A percentile compares a stretch with the other conserved stretches of the same genome.
Evolutionary conservation across 2,888 invertebrate species (phyloP).

Genomic region (Protodeltote pygarga): DNA sequence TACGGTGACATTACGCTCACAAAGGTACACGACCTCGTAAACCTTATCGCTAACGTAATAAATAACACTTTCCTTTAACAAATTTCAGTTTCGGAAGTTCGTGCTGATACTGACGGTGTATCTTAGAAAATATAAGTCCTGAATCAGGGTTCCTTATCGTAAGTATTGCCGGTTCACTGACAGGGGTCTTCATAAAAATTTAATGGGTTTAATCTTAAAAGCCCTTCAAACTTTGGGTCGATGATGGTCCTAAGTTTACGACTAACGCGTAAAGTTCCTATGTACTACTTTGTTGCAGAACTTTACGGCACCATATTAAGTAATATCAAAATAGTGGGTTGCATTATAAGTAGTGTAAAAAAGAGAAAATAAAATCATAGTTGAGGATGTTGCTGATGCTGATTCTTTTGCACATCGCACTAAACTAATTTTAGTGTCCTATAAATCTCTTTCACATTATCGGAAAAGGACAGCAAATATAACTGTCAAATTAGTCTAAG

Average conservation of each 20-base stretch:
- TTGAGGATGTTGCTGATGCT: no score
- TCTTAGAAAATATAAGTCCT: constrained; percentile 56
- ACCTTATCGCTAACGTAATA: constrained; percentile 49
- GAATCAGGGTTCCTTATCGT: constrained; percentile 66
- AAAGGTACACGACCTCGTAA: constrained; percentile 46
- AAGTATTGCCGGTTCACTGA: constrained; percentile 66
- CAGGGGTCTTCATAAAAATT: constrained; percentile 79
- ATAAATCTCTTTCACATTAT: no score
- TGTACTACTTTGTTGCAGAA: constrained; percentile 59
- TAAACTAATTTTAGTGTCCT: no score
- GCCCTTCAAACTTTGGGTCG: constrained; percentile 71
- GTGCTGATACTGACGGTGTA: constrained; percentile 50
- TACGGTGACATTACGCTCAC: constrained; percentile 35
- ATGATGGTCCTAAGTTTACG: constrained; percentile 73
- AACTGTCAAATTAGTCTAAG: no score
- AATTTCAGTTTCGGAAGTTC: constrained; percentile 52
- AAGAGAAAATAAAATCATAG: constrained; percentile 16
- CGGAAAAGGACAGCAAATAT: no score
- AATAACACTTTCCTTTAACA: constrained; percentile 55
- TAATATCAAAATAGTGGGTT: constrained; percentile 28
- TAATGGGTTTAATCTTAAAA: constrained; percentile 81
- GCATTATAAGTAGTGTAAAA: constrained; percentile 24
- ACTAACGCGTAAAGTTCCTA: constrained; percentile 66
- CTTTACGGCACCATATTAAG: constrained; percentile 49
- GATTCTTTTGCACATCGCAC: no score